Base-by-base conservation (phyloP, 2,113 vertebrate genomes). In the Esox niger region DNA sequence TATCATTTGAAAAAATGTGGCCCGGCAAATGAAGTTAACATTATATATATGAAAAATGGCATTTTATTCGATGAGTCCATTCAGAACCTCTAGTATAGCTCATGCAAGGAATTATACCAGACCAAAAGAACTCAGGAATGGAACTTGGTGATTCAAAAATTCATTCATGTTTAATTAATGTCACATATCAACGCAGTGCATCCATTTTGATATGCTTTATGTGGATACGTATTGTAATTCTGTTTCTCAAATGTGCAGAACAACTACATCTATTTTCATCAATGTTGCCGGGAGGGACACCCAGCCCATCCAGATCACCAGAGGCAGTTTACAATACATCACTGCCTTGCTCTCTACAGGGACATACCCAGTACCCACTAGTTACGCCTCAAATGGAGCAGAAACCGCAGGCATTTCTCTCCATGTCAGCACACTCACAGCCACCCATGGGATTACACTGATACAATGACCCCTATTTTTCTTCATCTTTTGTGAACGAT, bases 381-480 rank as follows among this genome's bases (percentile, higher is more conserved):
- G 56, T 38, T 65, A 27, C 69, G 35, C 13, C 32, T 64, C 47
- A 66, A 68, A 72, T 70, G 58, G 70, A 69, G 54, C 58, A n/a
- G 58, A 27, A 52, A 47, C 52, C 25, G 32, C 32, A 15, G n/a
- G 21, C 52, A 49, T 64, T 64, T 64, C 25, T 29, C 25, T n/a
- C 13, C 15, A 29, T 57, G 54, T 43, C 54, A 38, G 32, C 32
- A 38, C 43, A 31, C 10, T 66, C 27, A 8, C 7, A 17, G 60
- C 33, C 0, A 20, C 33, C 52, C 60, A 6, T 64, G 62, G 58
- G 69, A 75, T 77, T 63, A 60, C 61, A 72, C 17, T 79, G 71
- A 75, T 77, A 80, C 70, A 69, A 73, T 79, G 82, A 85, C 84
- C 75, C 76, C 79, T 71, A 85, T 84, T 82, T 82, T 64, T 70